Evolutionary conservation across 2,888 invertebrate genomes (phyloP), one percentile per base, ranked within the genome.

Genomic region (Pseudolycoriella hygida): DNA sequence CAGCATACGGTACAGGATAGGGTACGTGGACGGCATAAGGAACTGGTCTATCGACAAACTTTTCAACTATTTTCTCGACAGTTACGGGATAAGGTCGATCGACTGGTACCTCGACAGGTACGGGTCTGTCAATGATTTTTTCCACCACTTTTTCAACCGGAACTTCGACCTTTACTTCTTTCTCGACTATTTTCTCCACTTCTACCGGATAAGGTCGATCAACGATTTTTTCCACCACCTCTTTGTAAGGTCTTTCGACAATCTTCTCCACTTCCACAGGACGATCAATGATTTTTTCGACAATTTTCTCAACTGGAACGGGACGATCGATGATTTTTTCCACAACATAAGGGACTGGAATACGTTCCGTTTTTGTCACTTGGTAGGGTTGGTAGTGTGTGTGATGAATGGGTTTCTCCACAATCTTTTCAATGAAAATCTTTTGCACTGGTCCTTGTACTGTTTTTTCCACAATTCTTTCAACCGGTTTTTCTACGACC

Each of bases 371-470:
- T 14, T 14, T 34, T 5, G 34, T 34, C 8, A 14, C n/a, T 34
- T 34, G 34, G 4, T 73, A 69, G 5, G 74, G 72, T 49, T 74
- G 69, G 15, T 34, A 34, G 15, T 34, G 34, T 34, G 34, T 34
- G 15, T 34, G 34, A 34, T 73, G 73, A 47, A 76, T 61, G 32
- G 66, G 66, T 40, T 67, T 75, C 50, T 77, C 70, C 0, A 75
- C 66, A 12, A 66, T 56, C 50, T 64, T 67, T 44, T 67, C 66
- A 1, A 66, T 58, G 1, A 66, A 71, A 55, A 71, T 70, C 0
- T 73, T 74, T 0, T 66, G 60, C 46, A 67, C 68, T 0, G 65
- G 64, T 1, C 60, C 59, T 51, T 62, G 61, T 1, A 66, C 55
- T 34, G 57, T 54, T 48, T 55, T 54, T 51, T 70, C 71, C 2